Evolutionary conservation across 2,113 vertebrate species (phyloP).

Genomic region (Scartelaos histophorus): DNA sequence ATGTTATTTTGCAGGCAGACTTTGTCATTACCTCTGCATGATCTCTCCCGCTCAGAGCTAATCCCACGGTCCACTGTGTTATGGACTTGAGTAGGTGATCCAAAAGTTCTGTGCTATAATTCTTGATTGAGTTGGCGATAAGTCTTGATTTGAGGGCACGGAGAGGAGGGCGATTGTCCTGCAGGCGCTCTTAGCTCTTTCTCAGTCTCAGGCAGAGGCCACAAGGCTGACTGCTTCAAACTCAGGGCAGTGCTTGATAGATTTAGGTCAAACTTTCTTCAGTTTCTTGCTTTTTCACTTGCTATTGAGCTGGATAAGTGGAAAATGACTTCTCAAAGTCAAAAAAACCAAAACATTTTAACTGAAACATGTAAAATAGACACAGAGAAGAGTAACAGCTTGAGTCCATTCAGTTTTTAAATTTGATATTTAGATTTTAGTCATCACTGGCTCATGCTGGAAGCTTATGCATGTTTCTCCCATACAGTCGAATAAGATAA

Average conservation of each 20-base stretch:
- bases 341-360: no score
- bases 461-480: background rate
- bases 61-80: constrained; percentile 4
- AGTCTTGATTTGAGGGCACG: background rate
- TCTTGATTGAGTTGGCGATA: background rate
- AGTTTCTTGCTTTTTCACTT: background rate
- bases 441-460: background rate
- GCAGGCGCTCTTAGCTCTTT: background rate
- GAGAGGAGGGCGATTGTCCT: background rate
- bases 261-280: constrained; percentile 6
- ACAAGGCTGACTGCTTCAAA: background rate
- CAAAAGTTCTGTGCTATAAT: background rate
- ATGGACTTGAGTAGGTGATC: constrained; percentile 2
- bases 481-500: no score
- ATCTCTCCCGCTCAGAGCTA: background rate
- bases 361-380: background rate
- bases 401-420: background rate
- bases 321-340: background rate
- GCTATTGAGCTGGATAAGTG: background rate
- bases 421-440: background rate
- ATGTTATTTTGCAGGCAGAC: background rate
- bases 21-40: constrained; percentile 3
- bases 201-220: background rate
- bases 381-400: background rate
- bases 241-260: background rate